phyloP scores from a whole-genome alignment of 2,113 vertebrate species.

The Eclectus roratus region DNA sequence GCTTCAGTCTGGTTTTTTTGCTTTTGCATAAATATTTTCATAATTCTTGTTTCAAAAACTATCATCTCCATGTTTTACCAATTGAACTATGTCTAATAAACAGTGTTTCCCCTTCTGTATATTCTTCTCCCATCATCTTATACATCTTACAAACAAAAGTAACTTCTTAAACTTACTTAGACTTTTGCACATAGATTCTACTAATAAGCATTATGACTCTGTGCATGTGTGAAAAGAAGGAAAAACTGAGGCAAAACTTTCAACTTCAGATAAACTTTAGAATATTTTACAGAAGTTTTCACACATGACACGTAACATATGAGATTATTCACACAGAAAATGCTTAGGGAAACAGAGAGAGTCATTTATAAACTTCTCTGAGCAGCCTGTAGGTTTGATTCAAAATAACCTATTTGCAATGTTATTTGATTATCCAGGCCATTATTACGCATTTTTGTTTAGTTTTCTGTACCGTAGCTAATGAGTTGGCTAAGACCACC shows the following conservation, averaged over 20 bases:
- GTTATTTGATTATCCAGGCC: neutral
- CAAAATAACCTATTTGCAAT: neutral
- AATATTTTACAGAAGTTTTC: constrained; percentile 4
- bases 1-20: neutral
- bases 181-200: neutral
- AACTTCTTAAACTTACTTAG: neutral
- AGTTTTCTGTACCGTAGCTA: neutral
- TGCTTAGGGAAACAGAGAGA: neutral
- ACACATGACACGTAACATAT: neutral
- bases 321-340: neutral
- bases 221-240: neutral
- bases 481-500: neutral
- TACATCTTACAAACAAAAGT: neutral
- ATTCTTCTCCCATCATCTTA: neutral
- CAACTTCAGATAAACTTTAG: neutral
- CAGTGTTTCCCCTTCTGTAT: neutral
- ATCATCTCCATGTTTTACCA: neutral
- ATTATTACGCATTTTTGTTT: neutral
- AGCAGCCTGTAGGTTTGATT: neutral
- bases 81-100: neutral
- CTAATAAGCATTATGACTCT: neutral
- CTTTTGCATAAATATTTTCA: neutral
- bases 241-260: neutral
- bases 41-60: neutral
- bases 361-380: neutral